A percentile compares a stretch with the other conserved stretches of the same genome.
These are phyloP conservation scores for Habropoda laboriosa DNA, from an alignment of 1,140 invertebrate species.

Conservation along the genomic window DNA sequence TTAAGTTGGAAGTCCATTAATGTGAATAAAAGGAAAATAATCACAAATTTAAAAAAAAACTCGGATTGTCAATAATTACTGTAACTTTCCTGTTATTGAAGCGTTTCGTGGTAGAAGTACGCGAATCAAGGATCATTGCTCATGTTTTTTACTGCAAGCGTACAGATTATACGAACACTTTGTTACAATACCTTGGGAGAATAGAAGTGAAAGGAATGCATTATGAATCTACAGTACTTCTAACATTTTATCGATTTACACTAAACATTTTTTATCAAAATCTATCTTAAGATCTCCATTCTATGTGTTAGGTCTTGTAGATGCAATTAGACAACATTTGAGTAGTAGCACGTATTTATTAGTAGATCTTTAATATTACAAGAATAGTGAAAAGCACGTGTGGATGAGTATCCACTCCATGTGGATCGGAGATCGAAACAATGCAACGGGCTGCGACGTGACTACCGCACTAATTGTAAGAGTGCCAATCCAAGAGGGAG, in stretches of 20 bases:
- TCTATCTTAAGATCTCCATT: not conserved
- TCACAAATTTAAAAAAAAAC: not conserved
- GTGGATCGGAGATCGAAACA: no score
- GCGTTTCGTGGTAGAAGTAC: not conserved
- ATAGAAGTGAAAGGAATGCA: slow-evolving; percentile 73
- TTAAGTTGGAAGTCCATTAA: no score
- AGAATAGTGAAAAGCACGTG: no score
- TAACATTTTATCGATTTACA: slow-evolving; percentile 7
- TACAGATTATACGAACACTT: slow-evolving; percentile 64
- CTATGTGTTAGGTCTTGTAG: no score
- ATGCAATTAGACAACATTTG: no score
- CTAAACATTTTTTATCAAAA: not conserved
- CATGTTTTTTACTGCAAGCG: slow-evolving; percentile 70
- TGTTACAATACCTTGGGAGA: slow-evolving; percentile 72
- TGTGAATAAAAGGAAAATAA: not conserved
- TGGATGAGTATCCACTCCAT: no score
- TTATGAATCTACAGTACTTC: slow-evolving; percentile 64
- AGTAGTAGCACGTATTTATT: no score
- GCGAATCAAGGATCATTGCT: slow-evolving; percentile 27
- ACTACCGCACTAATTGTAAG: no score
- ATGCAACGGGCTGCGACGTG: no score
- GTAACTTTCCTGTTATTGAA: not conserved
- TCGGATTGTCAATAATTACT: not conserved
- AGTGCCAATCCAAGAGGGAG: no score
- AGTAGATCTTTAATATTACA: no score